Evolutionary conservation across 2,797 vertebrate genomes (phyloP).

Genomic region (Phataginus tricuspis): DNA sequence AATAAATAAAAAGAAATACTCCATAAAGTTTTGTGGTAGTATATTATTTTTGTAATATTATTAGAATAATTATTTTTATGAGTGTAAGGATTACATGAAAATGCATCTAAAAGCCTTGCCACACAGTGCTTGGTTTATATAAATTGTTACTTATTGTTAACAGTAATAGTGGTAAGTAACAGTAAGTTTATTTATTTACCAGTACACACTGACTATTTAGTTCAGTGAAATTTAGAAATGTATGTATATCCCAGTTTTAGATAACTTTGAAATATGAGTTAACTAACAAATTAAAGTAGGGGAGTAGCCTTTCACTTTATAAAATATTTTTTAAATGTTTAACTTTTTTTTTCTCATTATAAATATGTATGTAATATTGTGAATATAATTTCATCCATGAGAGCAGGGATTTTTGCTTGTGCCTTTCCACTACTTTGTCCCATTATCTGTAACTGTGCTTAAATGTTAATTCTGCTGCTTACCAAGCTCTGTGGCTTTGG

Average conservation of each 20-base stretch:
- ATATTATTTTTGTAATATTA: background rate
- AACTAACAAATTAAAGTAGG: background rate
- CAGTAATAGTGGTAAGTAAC: background rate
- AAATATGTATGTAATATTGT: too few relatives aligned
- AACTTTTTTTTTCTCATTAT: too few relatives aligned
- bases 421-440: too few relatives aligned
- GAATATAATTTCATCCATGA: too few relatives aligned
- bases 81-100: background rate
- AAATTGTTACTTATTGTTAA: background rate
- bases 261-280: background rate
- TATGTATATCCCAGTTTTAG: background rate
- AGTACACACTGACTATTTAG: background rate
- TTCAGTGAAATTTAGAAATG: background rate
- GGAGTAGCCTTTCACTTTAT: background rate
- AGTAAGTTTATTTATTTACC: background rate
- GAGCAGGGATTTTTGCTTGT: too few relatives aligned
- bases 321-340: too few relatives aligned
- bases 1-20: too few relatives aligned
- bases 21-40: background rate
- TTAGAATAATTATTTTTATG: background rate
- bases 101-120: background rate
- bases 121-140: background rate
- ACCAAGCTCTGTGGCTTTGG: too few relatives aligned
- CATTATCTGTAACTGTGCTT: too few relatives aligned
- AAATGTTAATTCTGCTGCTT: too few relatives aligned